Base-by-base conservation (phyloP, 2,113 vertebrate genomes). In the Arizona elegans region DNA sequence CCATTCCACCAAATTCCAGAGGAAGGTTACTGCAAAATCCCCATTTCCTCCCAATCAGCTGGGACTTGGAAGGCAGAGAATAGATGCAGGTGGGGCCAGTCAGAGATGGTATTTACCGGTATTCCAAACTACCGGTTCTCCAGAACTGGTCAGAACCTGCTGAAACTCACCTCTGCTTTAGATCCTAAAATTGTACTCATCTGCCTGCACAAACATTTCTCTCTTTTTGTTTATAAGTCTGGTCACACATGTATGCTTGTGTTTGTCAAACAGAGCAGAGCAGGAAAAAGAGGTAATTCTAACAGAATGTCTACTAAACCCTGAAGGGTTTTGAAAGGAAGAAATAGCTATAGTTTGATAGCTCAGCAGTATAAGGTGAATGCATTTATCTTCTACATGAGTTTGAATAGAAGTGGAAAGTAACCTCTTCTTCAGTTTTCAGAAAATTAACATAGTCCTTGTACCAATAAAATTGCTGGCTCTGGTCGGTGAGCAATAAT, bases 321-420 rank as follows among this genome's bases (percentile, higher is more conserved):
- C 8, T 55, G 70, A 47, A 58, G n/a, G 55, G 13, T 91, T 91
- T 43, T 33, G 0, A 12, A n/a, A 3, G 0, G 87, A 10, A 38
- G 3, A 12, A 92, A 26, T 47, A 2, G 0, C 38, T 89, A 17
- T 38, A 53, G 26, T 81, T 26, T 90, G 70, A 86, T 50, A 29
- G 55, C 7, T 75, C 19, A 23, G 8, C 19, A n/a, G 23, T 1
- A 6, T 0, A 17, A 19, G 1, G 1, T 7, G 29, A 8, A 62
- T 81, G 88, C 54, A 19, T 9, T 81, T 88, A 29, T 91, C 52
- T 56, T 7, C 87, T n/a, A 33, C 21, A 10, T 15, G 2, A 50
- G 1, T 21, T 8, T 87, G 11, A 47, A 88, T 38, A 91, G 8
- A 62, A 3, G 3, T 53, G 54, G 24, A 12, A 2, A 52, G 87